Base-by-base conservation (phyloP, 2,888 invertebrate species). In the Synanthedon myopaeformis region DNA sequence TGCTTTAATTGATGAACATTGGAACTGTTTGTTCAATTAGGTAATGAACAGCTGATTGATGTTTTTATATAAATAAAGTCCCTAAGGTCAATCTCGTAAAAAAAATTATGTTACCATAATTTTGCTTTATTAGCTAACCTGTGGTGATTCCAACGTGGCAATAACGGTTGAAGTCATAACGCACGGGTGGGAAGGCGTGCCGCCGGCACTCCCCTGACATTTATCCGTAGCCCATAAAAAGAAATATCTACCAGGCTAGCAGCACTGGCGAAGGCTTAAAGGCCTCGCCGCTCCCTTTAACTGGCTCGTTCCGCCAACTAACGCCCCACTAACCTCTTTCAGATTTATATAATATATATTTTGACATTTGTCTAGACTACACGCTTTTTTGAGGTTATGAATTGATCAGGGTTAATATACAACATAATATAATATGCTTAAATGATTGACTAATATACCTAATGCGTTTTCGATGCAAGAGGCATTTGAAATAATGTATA, bases 161-260 rank as follows among this genome's bases (percentile, higher is more conserved):
- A 69, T 76, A 74, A 76, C 71, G 68, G 65, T 57, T 56, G 64
- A 59, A 75, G 73, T 67, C 72, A 71, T 76, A 74, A 74, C 69
- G 72, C 66, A 66, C 61, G 56, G 58, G 41, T 10, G n/a, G 12
- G 53, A 59, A 64, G 71, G 70, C 69, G 79, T 78, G 77, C 65
- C 49, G 19, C 75, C 72, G 71, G 74, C 85, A 78, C 85, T 76
- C 85, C 83, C 83, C 76, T 83, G 84, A 74, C 85, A 84, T 84
- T 85, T 86, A 79, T 76, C 77, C 80, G 74, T 73, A 77, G 78
- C 78, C 82, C 85, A 83, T 86, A 86, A 86, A 86, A 86, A 84
- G 82, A 84, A 82, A 83, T 80, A 79, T 78, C 76, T 79, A 84
- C 83, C 74, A 82, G 85, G 81, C 76, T 65, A 79, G 65, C 81